Percentiles rank a stretch among this genome's conserved stretches.
Conservation (phyloP, 2,888 invertebrate species). For the Nomada fabriciana region DNA sequence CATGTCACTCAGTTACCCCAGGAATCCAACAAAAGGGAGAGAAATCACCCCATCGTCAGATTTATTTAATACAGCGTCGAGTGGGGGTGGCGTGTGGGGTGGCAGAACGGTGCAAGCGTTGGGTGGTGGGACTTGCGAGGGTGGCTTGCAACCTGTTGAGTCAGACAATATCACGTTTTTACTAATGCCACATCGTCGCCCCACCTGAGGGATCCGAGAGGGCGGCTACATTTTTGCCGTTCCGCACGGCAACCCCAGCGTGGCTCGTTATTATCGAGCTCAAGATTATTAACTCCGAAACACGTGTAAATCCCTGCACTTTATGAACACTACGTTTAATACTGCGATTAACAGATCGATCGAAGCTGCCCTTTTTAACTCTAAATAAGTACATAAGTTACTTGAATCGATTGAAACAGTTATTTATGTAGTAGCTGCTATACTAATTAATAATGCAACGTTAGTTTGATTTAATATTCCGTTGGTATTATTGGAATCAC, state of each 20-base stretch:
- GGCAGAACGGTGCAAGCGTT: slow-evolving; percentile 60
- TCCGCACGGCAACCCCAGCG: slow-evolving; percentile 45
- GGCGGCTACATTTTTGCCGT: slow-evolving; percentile 66
- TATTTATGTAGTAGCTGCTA: no score
- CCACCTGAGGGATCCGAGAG: slow-evolving; percentile 59
- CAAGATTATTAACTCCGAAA: slow-evolving; percentile 61
- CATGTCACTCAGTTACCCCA: slow-evolving; percentile 53
- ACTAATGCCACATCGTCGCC: slow-evolving; percentile 79
- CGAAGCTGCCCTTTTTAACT: background rate
- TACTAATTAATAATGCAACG: no score
- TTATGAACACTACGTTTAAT: background rate
- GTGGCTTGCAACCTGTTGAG: slow-evolving; percentile 82
- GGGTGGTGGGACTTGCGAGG: slow-evolving; percentile 55
- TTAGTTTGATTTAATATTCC: no score
- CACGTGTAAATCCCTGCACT: slow-evolving; percentile 52
- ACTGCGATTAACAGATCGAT: background rate
- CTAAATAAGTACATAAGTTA: background rate
- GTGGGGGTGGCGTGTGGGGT: slow-evolving; percentile 66
- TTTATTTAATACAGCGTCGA: slow-evolving; percentile 80
- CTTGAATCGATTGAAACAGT: background rate
- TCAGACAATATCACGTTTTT: slow-evolving; percentile 84
- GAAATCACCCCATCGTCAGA: slow-evolving; percentile 79
- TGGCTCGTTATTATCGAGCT: slow-evolving; percentile 62
- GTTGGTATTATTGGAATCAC: no score
- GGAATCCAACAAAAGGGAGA: slow-evolving; percentile 68